Conservation (phyloP, 2,797 vertebrate genomes). For the Ficedula albicollis region DNA sequence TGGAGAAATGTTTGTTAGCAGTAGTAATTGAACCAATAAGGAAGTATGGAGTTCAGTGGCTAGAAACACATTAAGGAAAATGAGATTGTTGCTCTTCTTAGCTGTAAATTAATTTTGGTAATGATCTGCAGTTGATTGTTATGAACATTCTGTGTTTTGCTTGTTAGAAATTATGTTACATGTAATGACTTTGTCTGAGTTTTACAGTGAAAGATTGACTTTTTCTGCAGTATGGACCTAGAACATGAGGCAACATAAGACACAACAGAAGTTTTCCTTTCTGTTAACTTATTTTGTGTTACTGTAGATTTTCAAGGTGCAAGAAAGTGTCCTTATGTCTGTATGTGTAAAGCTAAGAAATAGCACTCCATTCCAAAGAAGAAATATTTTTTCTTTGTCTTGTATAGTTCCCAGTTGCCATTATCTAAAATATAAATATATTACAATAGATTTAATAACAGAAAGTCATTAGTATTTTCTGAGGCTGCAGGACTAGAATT, state of each 20-base stretch:
- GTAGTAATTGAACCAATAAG: not conserved
- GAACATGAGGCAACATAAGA: not conserved
- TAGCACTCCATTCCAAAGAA: not conserved
- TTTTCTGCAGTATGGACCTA: not conserved
- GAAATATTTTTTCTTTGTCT: not conserved
- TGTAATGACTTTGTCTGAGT: not conserved
- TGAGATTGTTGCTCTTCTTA: not conserved
- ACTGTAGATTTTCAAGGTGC: not conserved
- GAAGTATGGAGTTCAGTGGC: not conserved
- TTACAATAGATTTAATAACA: not conserved
- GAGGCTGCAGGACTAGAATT: not conserved
- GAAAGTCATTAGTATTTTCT: not conserved
- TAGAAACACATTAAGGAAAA: not conserved
- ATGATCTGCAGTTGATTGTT: not conserved
- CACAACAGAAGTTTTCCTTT: not conserved
- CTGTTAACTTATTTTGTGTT: not conserved
- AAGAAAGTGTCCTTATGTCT: not conserved
- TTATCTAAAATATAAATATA: not conserved
- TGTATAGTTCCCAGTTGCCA: not conserved
- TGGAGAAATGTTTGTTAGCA: not conserved
- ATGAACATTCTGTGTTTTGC: not conserved
- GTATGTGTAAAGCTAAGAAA: not conserved
- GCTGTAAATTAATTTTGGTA: not conserved
- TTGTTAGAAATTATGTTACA: not conserved
- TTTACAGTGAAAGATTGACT: not conserved